Evolutionary conservation across 2,888 invertebrate genomes (phyloP).

Genomic region (Tetranychus piercei): DNA sequence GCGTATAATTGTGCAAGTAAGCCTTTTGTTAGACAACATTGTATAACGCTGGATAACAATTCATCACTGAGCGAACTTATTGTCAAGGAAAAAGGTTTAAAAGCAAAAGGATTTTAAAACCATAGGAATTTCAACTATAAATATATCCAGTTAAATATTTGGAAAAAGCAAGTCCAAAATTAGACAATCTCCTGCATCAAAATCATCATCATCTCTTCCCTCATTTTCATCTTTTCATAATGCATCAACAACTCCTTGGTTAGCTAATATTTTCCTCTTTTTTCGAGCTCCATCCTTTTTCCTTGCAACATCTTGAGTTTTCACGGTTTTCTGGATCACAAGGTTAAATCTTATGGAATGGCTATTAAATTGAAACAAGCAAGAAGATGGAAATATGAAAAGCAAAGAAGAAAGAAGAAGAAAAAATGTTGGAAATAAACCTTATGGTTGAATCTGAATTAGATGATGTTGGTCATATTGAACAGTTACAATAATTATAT

Average conservation of each 20-base stretch:
- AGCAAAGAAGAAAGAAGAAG: too few relatives aligned
- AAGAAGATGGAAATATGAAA: neutral
- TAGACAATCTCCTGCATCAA: neutral
- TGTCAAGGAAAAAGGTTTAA: neutral
- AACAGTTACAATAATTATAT: constrained; percentile 1
- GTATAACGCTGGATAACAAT: too few relatives aligned
- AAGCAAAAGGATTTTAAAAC: neutral
- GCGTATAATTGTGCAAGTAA: too few relatives aligned
- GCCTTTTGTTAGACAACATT: too few relatives aligned
- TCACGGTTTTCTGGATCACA: neutral
- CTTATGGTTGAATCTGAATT: neutral
- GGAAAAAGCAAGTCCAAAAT: neutral
- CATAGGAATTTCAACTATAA: too few relatives aligned
- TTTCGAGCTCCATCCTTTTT: too few relatives aligned
- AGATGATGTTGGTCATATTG: constrained; percentile 1
- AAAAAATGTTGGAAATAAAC: neutral
- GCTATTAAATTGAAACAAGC: neutral
- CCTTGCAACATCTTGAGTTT: neutral
- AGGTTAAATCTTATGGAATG: neutral
- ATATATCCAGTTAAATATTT: too few relatives aligned
- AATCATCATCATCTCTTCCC: neutral
- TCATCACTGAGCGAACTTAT: too few relatives aligned
- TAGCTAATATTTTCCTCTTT: neutral
- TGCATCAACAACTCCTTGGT: neutral
- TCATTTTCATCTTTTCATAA: neutral